phyloP scores from a whole-genome alignment of 2,888 invertebrate species.

The Pterobdella sp. region DNA sequence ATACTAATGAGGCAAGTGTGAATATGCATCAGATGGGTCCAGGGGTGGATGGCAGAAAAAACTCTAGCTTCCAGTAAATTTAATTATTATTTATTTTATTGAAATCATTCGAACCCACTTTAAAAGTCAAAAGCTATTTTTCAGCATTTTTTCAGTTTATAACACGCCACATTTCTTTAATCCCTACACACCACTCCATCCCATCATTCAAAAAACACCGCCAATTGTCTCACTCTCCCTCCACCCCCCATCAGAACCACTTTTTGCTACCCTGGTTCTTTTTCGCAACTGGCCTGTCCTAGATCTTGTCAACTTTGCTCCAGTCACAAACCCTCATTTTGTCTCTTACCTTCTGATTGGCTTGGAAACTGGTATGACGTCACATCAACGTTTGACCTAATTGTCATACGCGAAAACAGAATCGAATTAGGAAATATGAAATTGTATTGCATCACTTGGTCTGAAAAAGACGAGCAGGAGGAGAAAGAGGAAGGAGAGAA shows the following conservation, averaged over 20 bases:
- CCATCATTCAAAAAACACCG: too few species aligned
- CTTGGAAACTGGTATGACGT: slow-evolving; percentile 4
- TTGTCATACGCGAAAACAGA: neutral
- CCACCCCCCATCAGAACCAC: neutral
- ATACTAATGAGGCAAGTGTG: slow-evolving; percentile 14
- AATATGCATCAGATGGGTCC: neutral
- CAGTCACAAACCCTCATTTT: slow-evolving; percentile 12
- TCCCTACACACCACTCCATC: too few species aligned
- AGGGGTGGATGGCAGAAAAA: too few species aligned
- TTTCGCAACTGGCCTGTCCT: neutral
- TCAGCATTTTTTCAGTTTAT: too few species aligned
- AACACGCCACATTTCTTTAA: too few species aligned
- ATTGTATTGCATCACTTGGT: neutral
- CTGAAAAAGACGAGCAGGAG: too few species aligned
- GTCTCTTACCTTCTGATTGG: slow-evolving; percentile 18
- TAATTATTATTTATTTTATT: too few species aligned
- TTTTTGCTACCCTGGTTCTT: slow-evolving; percentile 2
- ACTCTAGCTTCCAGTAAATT: too few species aligned
- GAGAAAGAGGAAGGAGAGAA: too few species aligned
- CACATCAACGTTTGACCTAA: neutral
- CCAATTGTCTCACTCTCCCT: too few species aligned
- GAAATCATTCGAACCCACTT: too few species aligned
- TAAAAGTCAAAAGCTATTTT: too few species aligned
- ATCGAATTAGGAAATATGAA: neutral
- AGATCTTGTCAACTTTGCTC: slow-evolving; percentile 13